Conservation (phyloP, 2,888 invertebrate genomes). For the Ernsta delagoae region DNA sequence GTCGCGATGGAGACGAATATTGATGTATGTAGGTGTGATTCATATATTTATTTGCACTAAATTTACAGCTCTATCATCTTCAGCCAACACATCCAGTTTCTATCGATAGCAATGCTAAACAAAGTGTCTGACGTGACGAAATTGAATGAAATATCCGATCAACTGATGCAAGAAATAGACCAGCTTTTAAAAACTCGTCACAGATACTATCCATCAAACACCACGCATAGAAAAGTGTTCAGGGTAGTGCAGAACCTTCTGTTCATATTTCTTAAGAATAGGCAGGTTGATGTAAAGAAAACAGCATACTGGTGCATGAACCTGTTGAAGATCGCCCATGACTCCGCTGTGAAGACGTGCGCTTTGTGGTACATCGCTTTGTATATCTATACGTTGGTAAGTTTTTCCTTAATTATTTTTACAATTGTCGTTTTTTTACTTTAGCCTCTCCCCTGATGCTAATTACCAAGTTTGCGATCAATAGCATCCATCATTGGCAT, state of each 20-base stretch:
- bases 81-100: slow-evolving; percentile 64
- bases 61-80: slow-evolving; percentile 46
- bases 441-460: too few species aligned
- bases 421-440: too few species aligned
- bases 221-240: slow-evolving; percentile 64
- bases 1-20: too few species aligned
- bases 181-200: slow-evolving; percentile 64
- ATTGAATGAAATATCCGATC: slow-evolving; percentile 52
- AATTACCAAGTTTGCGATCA: too few species aligned
- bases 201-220: slow-evolving; percentile 74
- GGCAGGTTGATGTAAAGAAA: slow-evolving; percentile 45
- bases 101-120: slow-evolving; percentile 54
- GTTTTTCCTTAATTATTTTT: slow-evolving; percentile 14
- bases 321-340: slow-evolving; percentile 70
- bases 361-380: slow-evolving; percentile 73
- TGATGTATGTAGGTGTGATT: too few species aligned
- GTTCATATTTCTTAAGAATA: slow-evolving; percentile 55
- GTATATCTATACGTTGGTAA: slow-evolving; percentile 64
- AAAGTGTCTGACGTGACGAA: slow-evolving; percentile 55
- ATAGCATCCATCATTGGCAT: too few species aligned
- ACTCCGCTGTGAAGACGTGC: slow-evolving; percentile 65
- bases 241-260: slow-evolving; percentile 66
- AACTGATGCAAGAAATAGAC: slow-evolving; percentile 62
- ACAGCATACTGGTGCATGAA: slow-evolving; percentile 62
- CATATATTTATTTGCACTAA: too few species aligned